Conservation (phyloP, 2,797 vertebrate genomes). For the Amniataba percoides region DNA sequence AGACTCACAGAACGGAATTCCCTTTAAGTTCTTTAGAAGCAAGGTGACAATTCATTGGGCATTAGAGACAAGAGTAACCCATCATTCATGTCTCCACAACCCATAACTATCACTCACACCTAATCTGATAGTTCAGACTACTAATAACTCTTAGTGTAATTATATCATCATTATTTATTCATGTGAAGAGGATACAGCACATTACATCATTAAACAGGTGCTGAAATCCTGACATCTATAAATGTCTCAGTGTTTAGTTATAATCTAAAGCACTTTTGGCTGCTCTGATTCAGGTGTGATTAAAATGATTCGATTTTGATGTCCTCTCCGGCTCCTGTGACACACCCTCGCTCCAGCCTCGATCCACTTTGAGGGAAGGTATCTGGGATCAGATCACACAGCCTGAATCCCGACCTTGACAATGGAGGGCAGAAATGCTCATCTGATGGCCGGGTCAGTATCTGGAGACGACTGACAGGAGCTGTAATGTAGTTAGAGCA, state of each 20-base stretch:
- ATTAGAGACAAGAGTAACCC: background rate
- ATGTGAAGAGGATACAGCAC: background rate
- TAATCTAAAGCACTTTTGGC: background rate
- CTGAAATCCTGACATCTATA: background rate
- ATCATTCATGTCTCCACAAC: too few relatives aligned
- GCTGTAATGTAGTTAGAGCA: slow-evolving; percentile 74
- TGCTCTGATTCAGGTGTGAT: background rate
- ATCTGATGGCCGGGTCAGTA: slow-evolving; percentile 60
- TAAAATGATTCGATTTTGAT: slow-evolving; percentile 7
- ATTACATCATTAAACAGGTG: background rate
- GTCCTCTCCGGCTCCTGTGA: slow-evolving; percentile 17
- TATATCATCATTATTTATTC: background rate
- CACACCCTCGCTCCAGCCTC: slow-evolving; percentile 17
- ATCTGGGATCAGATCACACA: slow-evolving; percentile 53
- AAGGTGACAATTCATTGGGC: background rate
- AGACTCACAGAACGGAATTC: background rate
- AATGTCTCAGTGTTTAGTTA: background rate
- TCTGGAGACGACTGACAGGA: slow-evolving; percentile 70
- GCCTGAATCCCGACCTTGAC: slow-evolving; percentile 62
- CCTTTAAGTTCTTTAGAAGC: background rate
- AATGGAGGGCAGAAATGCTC: slow-evolving; percentile 54
- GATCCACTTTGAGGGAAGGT: slow-evolving; percentile 11
- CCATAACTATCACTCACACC: background rate
- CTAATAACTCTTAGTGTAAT: background rate
- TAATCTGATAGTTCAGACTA: background rate